Evolutionary conservation across 2,113 vertebrate species (phyloP).

Genomic region (Dipodomys stephensi): DNA sequence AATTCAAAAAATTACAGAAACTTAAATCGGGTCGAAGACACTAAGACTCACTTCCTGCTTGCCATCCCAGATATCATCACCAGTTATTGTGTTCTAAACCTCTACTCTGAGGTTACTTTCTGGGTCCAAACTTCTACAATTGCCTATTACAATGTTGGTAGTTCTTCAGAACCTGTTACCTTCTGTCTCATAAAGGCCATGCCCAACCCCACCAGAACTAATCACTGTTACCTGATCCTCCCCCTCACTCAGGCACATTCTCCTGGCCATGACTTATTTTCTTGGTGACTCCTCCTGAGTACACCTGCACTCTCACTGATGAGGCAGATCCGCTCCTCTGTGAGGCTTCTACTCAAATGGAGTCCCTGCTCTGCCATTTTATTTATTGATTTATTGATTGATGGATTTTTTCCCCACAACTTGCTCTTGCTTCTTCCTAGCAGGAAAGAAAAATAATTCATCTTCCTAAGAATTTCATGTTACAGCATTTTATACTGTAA

Average conservation of each 20-base stretch:
- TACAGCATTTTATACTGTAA: neutral
- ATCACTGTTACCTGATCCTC: neutral
- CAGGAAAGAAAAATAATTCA: neutral
- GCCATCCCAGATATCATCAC: neutral
- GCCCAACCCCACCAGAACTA: rapidly evolving
- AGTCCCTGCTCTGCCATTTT: no score
- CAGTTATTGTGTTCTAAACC: neutral
- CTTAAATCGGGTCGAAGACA: neutral
- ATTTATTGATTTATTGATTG: no score
- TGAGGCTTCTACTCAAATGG: neutral
- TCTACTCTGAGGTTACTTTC: neutral
- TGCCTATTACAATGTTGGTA: neutral
- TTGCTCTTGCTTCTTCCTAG: neutral
- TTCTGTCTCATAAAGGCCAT: neutral
- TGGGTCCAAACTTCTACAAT: neutral
- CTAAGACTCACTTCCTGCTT: neutral
- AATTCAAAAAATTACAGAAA: conserved; percentile 15
- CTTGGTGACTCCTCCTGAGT: neutral
- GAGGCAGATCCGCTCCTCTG: neutral
- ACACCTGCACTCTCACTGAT: neutral
- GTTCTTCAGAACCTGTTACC: neutral
- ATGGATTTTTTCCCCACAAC: neutral
- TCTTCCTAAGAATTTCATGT: neutral
- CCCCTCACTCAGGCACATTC: no score
- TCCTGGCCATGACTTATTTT: rapidly evolving